Evolutionary conservation across 2,888 invertebrate species (phyloP).

Genomic region (Acrobasis suavella): DNA sequence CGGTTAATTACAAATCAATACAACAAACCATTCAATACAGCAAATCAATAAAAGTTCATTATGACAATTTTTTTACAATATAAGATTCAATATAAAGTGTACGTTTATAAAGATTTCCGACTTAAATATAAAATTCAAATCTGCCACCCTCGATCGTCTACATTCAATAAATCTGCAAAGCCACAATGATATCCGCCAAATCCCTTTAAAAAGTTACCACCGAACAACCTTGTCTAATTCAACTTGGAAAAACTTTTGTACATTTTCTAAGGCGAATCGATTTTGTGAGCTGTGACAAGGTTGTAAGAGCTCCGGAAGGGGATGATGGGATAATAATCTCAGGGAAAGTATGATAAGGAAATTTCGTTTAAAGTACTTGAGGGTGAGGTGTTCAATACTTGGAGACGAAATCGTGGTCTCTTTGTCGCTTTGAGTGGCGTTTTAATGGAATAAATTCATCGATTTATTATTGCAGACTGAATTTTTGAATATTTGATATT

Average conservation of each 20-base stretch:
- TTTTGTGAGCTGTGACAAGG: slow-evolving; percentile 37
- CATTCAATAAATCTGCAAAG: slow-evolving; percentile 22
- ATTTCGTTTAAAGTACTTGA: slow-evolving; percentile 46
- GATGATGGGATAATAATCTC: slow-evolving; percentile 47
- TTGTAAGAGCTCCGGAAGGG: slow-evolving; percentile 35
- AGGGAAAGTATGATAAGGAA: slow-evolving; percentile 46
- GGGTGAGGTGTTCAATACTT: slow-evolving; percentile 40
- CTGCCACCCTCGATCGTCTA: slow-evolving; percentile 16
- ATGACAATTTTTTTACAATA: background rate
- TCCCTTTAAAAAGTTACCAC: slow-evolving; percentile 37
- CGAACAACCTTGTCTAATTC: slow-evolving; percentile 38
- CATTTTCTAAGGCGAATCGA: background rate
- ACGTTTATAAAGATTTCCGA: background rate
- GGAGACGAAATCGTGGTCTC: slow-evolving; percentile 40
- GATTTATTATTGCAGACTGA: background rate
- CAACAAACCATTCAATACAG: background rate
- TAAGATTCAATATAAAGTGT: background rate
- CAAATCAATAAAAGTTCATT: background rate
- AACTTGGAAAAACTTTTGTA: background rate
- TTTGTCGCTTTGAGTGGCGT: slow-evolving; percentile 22
- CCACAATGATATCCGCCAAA: slow-evolving; percentile 39
- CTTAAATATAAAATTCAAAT: slow-evolving; percentile 22
- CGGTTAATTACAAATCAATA: no score
- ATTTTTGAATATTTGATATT: background rate
- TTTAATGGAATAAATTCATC: slow-evolving; percentile 20